A percentile compares a stretch with the other conserved stretches of the same genome.
phyloP scores from a whole-genome alignment of 1,140 invertebrate genomes.

The Aphelenchoides besseyi region DNA sequence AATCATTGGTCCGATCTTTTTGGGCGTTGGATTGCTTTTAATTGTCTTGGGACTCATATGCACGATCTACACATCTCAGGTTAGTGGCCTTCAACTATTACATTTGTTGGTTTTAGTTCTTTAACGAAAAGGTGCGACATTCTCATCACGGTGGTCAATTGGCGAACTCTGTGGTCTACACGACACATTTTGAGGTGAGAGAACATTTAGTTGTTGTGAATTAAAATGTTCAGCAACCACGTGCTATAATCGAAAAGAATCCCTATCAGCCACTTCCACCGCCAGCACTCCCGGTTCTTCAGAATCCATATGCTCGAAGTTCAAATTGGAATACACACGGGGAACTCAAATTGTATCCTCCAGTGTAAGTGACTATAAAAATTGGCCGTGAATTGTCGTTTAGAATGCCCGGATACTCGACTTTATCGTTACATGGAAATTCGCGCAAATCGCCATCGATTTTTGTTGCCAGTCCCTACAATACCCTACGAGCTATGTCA shows the following conservation, averaged over 20 bases:
- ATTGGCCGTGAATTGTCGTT: slow-evolving; percentile 2
- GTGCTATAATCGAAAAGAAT: slow-evolving; percentile 56
- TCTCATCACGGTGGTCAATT: slow-evolving; percentile 52
- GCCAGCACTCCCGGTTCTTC: slow-evolving; percentile 57
- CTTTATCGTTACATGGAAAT: slow-evolving; percentile 55
- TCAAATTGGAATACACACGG: slow-evolving; percentile 52
- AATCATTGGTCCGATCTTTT: slow-evolving; percentile 56
- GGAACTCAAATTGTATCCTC: slow-evolving; percentile 60
- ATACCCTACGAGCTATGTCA: slow-evolving; percentile 57
- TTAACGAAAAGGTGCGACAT: slow-evolving; percentile 50
- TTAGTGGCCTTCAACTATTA: slow-evolving; percentile 19
- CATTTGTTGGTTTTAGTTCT: slow-evolving; percentile 39
- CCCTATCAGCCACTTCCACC: slow-evolving; percentile 62
- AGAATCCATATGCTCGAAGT: slow-evolving; percentile 55
- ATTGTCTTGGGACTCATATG: slow-evolving; percentile 46
- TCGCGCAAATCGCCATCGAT: slow-evolving; percentile 36
- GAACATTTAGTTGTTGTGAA: slow-evolving; percentile 25
- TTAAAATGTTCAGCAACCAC: slow-evolving; percentile 51
- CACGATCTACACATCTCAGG: slow-evolving; percentile 53
- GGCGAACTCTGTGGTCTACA: slow-evolving; percentile 52
- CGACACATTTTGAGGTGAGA: slow-evolving; percentile 51
- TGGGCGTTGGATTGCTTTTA: slow-evolving; percentile 45
- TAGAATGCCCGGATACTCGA: slow-evolving; percentile 61
- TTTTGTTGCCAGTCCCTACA: slow-evolving; percentile 60
- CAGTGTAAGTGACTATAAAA: slow-evolving; percentile 47